Base-by-base conservation (phyloP, 1,140 invertebrate genomes). In the Lucilia sericata region DNA sequence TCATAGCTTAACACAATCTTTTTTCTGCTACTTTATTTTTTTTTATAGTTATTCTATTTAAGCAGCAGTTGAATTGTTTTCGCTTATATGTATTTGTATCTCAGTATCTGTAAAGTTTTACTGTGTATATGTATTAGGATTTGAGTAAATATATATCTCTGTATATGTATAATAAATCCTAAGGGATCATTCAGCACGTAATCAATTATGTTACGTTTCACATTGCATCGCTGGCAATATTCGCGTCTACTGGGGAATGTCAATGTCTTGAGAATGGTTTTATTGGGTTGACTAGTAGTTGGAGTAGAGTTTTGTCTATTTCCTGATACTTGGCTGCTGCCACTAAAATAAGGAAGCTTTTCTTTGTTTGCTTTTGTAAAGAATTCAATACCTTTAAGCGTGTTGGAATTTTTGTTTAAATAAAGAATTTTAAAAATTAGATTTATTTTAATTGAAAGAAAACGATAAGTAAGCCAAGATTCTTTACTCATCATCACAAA, bases 181-280 rank as follows among this genome's bases (percentile, higher is more conserved):
- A 49, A 21, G 76, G 76, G 17, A 80, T 49, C 76, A 80, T 80
- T 80, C 76, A 49, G 76, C 76, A 80, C 76, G 76, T 80, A 80
- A 80, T 80, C 76, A 80, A 80, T 80, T 80, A 49, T 80, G 76
- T 80, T 80, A 49, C 76, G 42, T 80, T 80, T 80, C 19, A 19
- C 36, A 47, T 25, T 25, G 42, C 42, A 49, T 80, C 17, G 42
- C 42, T 25, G 42, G 76, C 76, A 80, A 49, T 49, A 49, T 19
- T 49, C 36, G 76, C 76, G 76, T 80, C 76, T 80, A 49, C 21
- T 51, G 19, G n/a, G 76, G 47, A 70, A 8, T 19, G 4, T 21
- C n/a, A 70, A 70, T 70, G n/a, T 21, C 55, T 70, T 21, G 9
- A 21, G 9, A 21, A 9, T 25, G 19, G n/a, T n/a, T 13, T 12